Base-by-base conservation (phyloP, 2,797 vertebrate species). In the Poeciliopsis turneri region DNA sequence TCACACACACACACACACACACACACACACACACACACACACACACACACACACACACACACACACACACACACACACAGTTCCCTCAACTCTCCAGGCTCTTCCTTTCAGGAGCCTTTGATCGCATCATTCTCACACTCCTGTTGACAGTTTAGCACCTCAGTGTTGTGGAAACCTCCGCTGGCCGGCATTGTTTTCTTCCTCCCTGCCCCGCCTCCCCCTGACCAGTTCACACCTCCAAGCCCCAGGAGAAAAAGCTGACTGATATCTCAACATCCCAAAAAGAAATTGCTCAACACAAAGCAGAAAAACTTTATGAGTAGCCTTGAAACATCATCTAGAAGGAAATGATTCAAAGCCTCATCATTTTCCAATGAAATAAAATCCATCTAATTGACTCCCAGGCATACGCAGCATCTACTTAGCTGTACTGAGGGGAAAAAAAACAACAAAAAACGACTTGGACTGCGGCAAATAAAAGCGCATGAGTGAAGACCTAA, bases 81-180 rank as follows among this genome's bases (percentile, higher is more conserved):
- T 76, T 75, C 46, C 46, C 53, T 79, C 85, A 80, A 72, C 86
- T 91, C 89, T 89, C 88, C 81, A 78, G 88, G 88, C 88, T 88
- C 85, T 89, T 89, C 86, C 86, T 89, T 85, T 79, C 86, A 85
- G 82, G 83, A 89, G 87, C 75, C 89, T 93, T 91, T 95, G 92
- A 94, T 93, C 91, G 82, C 86, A 92, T 92, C 90, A 88, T 88
- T 92, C 87, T 92, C 91, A 88, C 89, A 90, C 89, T 72, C 78
- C 84, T 88, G 88, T 82, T 92, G 92, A 93, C 92, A 90, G 93
- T 92, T 93, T 94, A 94, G 89, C 94, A 92, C 92, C 89, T 93
- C 84, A 1, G 86, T 87, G 90, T 77, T 86, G 90, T 82, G 89
- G 87, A 90, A 93, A 84, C 76, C 78, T 88, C 82, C 7, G 30